Evolutionary conservation across 2,888 invertebrate genomes (phyloP).

Genomic region (Hemaris fuciformis): DNA sequence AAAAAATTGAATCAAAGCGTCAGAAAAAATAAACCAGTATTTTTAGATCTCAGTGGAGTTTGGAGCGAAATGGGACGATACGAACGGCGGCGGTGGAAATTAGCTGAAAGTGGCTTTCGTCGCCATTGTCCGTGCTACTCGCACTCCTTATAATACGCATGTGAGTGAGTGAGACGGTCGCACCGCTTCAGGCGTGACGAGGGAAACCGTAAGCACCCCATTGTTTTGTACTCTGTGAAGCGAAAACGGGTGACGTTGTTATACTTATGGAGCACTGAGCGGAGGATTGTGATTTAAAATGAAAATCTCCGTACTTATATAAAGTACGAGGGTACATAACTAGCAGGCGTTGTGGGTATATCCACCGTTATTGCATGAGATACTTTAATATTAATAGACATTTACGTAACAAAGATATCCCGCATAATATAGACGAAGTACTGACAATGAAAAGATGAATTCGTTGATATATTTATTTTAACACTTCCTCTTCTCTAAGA

Average conservation of each 20-base stretch:
- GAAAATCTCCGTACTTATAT: constrained; percentile 44
- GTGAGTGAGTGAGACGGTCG: constrained; percentile 45
- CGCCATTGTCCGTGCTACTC: constrained; percentile 40
- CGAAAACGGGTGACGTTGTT: constrained; percentile 50
- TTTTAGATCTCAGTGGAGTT: constrained; percentile 41
- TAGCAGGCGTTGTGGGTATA: background rate
- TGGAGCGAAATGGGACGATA: constrained; percentile 54
- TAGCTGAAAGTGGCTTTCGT: constrained; percentile 75
- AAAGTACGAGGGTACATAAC: constrained; percentile 2
- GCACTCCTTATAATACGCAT: constrained; percentile 29
- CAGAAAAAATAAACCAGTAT: constrained; percentile 50
- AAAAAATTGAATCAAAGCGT: constrained; percentile 7
- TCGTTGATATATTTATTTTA: too few relatives aligned
- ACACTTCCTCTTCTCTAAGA: too few relatives aligned
- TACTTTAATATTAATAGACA: background rate
- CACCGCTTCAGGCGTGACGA: constrained; percentile 70
- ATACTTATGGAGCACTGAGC: constrained; percentile 2
- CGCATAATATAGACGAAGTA: too few relatives aligned
- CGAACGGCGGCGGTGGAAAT: constrained; percentile 68
- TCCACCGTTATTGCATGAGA: background rate
- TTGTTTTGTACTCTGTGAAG: constrained; percentile 74
- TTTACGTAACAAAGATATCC: too few relatives aligned
- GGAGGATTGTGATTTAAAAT: constrained; percentile 59
- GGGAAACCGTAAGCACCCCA: constrained; percentile 76
- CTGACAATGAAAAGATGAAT: too few relatives aligned